phyloP scores from a whole-genome alignment of 2,888 invertebrate genomes.

The Tachina grossa region DNA sequence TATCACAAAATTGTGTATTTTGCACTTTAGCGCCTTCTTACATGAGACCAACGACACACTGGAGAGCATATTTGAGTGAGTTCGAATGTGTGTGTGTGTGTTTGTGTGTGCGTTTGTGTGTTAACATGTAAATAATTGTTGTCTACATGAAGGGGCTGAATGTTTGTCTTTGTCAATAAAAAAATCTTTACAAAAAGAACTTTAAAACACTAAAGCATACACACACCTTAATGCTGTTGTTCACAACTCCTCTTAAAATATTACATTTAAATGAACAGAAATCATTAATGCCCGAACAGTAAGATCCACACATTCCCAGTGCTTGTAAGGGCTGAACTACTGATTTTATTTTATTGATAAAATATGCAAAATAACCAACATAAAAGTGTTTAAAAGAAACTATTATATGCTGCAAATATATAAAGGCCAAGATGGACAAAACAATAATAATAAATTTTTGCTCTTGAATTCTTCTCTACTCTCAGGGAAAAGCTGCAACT shows the following conservation, averaged over 20 bases:
- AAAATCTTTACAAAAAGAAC: neutral
- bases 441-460: neutral
- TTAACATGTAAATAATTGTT: neutral
- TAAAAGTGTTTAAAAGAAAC: neutral
- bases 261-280: neutral
- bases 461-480: neutral
- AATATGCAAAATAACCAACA: slow-evolving; percentile 53
- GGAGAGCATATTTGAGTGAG: neutral
- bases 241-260: neutral
- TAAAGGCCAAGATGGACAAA: neutral
- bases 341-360: slow-evolving; percentile 48
- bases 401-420: neutral
- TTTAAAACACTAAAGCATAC: neutral
- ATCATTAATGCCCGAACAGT: neutral
- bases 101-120: neutral
- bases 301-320: neutral
- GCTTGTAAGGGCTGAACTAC: neutral
- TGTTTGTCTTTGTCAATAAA: neutral
- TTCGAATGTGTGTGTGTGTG: neutral
- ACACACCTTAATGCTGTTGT: neutral
- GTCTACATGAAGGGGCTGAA: neutral
- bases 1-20: too few species aligned
- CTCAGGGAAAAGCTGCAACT: too few species aligned
- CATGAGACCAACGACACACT: too few species aligned
- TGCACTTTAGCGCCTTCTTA: too few species aligned